phyloP scores from a whole-genome alignment of 2,113 vertebrate species.

The Thryonomys swinderianus region DNA sequence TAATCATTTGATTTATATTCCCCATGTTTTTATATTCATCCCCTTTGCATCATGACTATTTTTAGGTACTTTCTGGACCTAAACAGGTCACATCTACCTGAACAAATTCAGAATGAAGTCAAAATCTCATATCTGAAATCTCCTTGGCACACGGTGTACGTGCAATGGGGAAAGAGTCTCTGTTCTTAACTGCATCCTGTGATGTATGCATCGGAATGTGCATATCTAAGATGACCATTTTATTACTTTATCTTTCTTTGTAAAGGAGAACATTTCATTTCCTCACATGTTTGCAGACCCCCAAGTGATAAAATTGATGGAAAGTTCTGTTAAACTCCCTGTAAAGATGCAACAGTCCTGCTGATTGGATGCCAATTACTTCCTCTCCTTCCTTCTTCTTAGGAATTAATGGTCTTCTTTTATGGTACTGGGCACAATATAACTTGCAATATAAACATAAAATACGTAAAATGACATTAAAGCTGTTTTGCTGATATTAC shows the following conservation, averaged over 20 bases:
- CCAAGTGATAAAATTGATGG: not conserved
- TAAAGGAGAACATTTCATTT: not conserved
- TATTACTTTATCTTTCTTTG: not conserved
- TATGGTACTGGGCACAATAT: not conserved
- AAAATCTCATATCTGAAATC: not conserved
- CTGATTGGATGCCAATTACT: not conserved
- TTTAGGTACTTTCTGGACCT: not conserved
- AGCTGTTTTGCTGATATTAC: not conserved
- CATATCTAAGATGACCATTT: not conserved
- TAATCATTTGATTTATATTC: not conserved
- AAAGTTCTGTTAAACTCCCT: not conserved
- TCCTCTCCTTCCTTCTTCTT: too few species aligned
- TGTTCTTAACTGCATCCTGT: not conserved
- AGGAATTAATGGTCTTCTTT: not conserved
- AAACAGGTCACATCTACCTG: not conserved
- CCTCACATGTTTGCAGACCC: not conserved
- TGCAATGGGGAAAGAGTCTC: not conserved
- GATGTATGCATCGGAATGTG: not conserved
- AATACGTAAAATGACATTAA: not conserved
- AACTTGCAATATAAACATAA: not conserved
- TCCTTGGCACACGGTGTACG: not conserved
- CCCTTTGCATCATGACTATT: too few species aligned
- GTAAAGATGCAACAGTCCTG: rapidly evolving
- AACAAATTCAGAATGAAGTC: not conserved
- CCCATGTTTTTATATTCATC: not conserved